These are phyloP conservation scores for Pogonus chalceus DNA, from an alignment of 1,140 invertebrate genomes.

Conservation along the genomic window DNA sequence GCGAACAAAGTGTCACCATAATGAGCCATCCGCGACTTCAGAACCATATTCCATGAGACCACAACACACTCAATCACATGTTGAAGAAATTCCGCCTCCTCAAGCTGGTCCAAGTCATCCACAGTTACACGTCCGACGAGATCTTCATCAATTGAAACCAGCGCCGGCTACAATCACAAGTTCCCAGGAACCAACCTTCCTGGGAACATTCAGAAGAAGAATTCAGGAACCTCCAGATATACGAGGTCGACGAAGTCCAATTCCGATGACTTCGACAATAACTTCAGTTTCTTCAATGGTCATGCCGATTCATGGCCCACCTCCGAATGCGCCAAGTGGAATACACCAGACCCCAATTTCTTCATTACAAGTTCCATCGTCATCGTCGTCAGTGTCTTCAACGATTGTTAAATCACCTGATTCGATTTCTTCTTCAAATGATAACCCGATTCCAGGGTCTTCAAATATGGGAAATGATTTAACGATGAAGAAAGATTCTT, in stretches of 20 bases:
- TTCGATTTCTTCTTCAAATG: conserved; percentile 10
- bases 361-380: conserved; percentile 9
- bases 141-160: conserved; percentile 42
- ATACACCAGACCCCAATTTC: conserved; percentile 18
- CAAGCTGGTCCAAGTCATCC: conserved; percentile 33
- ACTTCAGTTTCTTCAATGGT: no score
- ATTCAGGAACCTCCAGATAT: conserved; percentile 20
- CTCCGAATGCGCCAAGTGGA: no score
- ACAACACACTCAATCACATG: no score
- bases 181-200: conserved; percentile 19
- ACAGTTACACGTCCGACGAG: conserved; percentile 59
- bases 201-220: conserved; percentile 28
- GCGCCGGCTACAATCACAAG: conserved; percentile 39
- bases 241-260: conserved; percentile 9
- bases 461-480: conserved; percentile 30
- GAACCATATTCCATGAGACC: conserved; percentile 58
- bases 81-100: conserved; percentile 33
- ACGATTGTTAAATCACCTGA: conserved; percentile 24
- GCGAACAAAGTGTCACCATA: conserved; percentile 54
- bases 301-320: no score
- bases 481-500: conserved; percentile 32
- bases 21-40: conserved; percentile 43
- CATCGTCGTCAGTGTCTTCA: conserved; percentile 15
- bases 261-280: conserved; percentile 17
- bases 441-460: conserved; percentile 1